A percentile compares a stretch with the other conserved stretches of the same genome.
Conservation (phyloP, 2,888 invertebrate species). For the Harpalus rufipes region DNA sequence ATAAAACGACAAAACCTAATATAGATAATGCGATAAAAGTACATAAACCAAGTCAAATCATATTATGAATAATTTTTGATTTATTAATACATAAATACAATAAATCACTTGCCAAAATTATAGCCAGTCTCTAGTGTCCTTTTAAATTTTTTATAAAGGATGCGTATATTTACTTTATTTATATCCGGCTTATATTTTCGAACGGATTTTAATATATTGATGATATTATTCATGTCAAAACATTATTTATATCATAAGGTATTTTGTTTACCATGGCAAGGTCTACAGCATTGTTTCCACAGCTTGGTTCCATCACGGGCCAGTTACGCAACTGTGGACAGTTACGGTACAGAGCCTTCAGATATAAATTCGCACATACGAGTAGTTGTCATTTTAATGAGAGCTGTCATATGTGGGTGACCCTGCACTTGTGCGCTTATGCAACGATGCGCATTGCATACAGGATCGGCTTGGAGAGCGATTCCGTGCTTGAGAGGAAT, state of each 20-base stretch:
- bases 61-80: too few species aligned
- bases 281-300: slow-evolving; percentile 29
- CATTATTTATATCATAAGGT: slow-evolving; percentile 34
- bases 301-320: slow-evolving; percentile 26
- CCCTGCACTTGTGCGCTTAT: slow-evolving; percentile 58
- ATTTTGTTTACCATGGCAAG: slow-evolving; percentile 46
- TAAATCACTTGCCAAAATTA: too few species aligned
- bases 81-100: too few species aligned
- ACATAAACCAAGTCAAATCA: too few species aligned
- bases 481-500: background rate
- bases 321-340: background rate
- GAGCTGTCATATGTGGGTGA: slow-evolving; percentile 57
- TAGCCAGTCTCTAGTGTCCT: background rate
- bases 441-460: slow-evolving; percentile 13
- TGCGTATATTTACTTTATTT: background rate
- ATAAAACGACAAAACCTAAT: too few species aligned
- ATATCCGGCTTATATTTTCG: background rate
- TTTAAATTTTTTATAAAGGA: background rate
- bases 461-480: background rate
- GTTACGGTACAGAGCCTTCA: slow-evolving; percentile 25
- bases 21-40: too few species aligned
- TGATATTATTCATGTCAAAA: slow-evolving; percentile 36
- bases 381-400: slow-evolving; percentile 56
- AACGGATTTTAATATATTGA: slow-evolving; percentile 24
- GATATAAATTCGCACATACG: slow-evolving; percentile 42